Percentiles rank a stretch among this genome's conserved stretches.
phyloP scores from a whole-genome alignment of 1,140 invertebrate genomes.

The Bemisia tabaci region DNA sequence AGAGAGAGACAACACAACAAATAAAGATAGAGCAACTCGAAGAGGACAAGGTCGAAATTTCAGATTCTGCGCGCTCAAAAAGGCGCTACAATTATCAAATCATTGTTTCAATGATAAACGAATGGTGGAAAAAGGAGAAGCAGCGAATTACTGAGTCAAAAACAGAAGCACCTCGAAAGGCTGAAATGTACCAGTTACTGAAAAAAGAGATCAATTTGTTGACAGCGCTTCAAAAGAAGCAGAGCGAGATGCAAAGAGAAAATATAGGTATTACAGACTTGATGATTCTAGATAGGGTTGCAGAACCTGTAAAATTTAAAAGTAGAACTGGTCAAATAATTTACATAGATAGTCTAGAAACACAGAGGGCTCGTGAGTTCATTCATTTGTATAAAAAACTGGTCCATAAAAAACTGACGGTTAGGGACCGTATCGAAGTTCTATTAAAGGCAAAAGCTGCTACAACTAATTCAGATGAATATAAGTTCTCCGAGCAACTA shows the following conservation, averaged over 20 bases:
- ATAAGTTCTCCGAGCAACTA: conserved; percentile 35
- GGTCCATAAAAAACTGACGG: conserved; percentile 31
- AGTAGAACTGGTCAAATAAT: conserved; percentile 40
- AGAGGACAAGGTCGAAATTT: neutral
- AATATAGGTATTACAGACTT: conserved; percentile 37
- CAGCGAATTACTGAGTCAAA: conserved; percentile 38
- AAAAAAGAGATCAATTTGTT: conserved; percentile 48
- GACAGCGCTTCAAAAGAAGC: conserved; percentile 41
- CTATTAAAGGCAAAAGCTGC: conserved; percentile 40
- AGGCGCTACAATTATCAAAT: conserved; percentile 46
- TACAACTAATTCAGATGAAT: conserved; percentile 37
- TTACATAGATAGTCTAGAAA: conserved; percentile 47
- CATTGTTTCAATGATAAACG: conserved; percentile 44
- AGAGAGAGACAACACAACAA: neutral
- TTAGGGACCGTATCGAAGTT: conserved; percentile 39
- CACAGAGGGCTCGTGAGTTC: conserved; percentile 44
- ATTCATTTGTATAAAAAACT: conserved; percentile 42
- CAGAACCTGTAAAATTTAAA: conserved; percentile 44
- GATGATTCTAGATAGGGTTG: conserved; percentile 43
- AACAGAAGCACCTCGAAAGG: conserved; percentile 41
- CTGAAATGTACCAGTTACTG: conserved; percentile 42
- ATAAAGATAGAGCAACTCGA: neutral
- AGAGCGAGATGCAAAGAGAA: conserved; percentile 38
- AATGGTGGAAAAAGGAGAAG: conserved; percentile 44
- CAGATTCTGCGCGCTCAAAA: conserved; percentile 24